phyloP scores from a whole-genome alignment of 2,888 invertebrate genomes.

The Phymatocera aterrima region DNA sequence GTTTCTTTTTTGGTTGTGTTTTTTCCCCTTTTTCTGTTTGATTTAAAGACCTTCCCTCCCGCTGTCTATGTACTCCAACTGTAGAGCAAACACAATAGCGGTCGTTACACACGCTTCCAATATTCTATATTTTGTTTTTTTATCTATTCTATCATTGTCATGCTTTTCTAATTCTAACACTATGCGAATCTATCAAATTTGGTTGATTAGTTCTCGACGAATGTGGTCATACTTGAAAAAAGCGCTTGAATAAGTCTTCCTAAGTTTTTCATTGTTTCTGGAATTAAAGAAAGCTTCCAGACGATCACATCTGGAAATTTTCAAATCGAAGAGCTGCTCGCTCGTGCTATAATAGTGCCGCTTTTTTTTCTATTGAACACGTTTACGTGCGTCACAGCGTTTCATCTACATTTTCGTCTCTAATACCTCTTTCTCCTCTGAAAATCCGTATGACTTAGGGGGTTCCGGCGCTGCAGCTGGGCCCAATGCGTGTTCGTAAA shows the following conservation, averaged over 20 bases:
- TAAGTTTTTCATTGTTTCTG: too few species aligned
- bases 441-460: conserved; percentile 69
- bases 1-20: not conserved
- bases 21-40: conserved; percentile 25
- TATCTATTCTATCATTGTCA: not conserved
- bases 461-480: conserved; percentile 68
- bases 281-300: too few species aligned
- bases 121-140: not conserved
- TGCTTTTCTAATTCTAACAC: not conserved
- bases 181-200: not conserved
- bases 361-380: not conserved
- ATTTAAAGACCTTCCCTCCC: conserved; percentile 70
- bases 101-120: not conserved
- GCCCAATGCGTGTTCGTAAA: conserved; percentile 81
- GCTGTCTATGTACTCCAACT: conserved; percentile 74
- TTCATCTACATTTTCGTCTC: conserved; percentile 39
- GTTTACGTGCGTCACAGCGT: not conserved
- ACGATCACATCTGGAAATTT: too few species aligned
- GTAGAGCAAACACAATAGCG: conserved; percentile 63
- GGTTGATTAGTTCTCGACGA: too few species aligned
- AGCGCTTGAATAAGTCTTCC: too few species aligned
- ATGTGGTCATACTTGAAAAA: too few species aligned
- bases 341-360: not conserved
- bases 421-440: conserved; percentile 74
- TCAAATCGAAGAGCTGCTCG: too few species aligned